Evolutionary conservation across 2,888 invertebrate genomes (phyloP), one percentile per base, ranked within the genome.

Genomic region (Hyppa rectilinea): DNA sequence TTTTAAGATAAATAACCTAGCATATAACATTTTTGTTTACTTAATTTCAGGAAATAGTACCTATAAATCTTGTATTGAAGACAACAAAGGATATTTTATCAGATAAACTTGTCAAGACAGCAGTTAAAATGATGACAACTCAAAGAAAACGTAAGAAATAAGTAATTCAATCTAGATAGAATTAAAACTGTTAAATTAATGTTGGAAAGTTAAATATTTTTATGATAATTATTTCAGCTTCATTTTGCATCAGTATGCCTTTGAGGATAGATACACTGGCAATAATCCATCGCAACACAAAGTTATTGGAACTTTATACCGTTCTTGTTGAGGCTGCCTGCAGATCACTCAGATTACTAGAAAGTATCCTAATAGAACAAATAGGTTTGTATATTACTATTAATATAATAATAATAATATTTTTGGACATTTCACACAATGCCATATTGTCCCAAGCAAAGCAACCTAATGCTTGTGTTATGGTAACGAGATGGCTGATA

Each of bases 251-350:
- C 71, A 96, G 96, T 82, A 96, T 97, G 90, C 96, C 97, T 17
- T 88, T 98, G 53, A 95, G 96, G 87, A 95, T 98, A 72, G 98
- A 98, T 91, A 96, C 97, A 0, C 92, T 98, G 86, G 97, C 98
- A 1, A 96, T 98, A 88, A 96, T 98, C 12, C 97, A 97, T 85
- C 96, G 97, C 67, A 96, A 96, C 79, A 97, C 97, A 0, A 97
- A 96, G 85, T 91, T 97, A 49, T 92, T 96, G 70, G 96, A 97
- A 53, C 89, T 98, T 1, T 98, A 98, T 90, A 97, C 97, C 77
- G 97, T 98, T 79, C 92, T 98, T 7, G 97, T 98, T 7, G 98
- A 98, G 89, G 97, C 98, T 72, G 96, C 97, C 38, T 97, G 97
- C 85, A 96, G 97, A 49, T 97, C 97, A 68, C 94, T 98, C 58